Evolutionary conservation across 2,888 invertebrate genomes (phyloP).

Genomic region (Beris chalybata): DNA sequence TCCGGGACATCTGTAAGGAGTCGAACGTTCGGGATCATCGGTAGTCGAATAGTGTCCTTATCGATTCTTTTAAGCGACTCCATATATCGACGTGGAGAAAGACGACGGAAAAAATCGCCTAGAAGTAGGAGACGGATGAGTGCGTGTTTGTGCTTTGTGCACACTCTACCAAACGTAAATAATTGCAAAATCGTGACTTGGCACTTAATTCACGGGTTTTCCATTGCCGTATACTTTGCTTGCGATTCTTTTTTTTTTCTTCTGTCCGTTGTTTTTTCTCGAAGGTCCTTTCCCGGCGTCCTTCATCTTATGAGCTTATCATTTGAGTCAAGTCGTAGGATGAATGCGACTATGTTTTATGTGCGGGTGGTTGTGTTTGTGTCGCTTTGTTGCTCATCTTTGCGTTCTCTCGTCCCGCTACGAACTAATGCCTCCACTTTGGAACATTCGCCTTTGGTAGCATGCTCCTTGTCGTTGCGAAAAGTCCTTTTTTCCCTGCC

Average conservation of each 20-base stretch:
- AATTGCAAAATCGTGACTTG: constrained; percentile 42
- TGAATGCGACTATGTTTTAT: neutral
- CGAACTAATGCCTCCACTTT: too few species aligned
- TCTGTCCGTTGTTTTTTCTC: neutral
- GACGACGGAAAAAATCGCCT: too few species aligned
- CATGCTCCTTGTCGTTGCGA: neutral
- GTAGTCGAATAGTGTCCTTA: constrained; percentile 7
- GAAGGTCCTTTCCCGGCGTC: constrained; percentile 20
- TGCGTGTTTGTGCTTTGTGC: constrained; percentile 35
- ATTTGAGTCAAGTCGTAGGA: neutral
- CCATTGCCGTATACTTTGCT: neutral
- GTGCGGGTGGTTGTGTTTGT: neutral
- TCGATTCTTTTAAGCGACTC: constrained; percentile 2
- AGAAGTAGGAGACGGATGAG: neutral
- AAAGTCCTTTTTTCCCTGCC: neutral
- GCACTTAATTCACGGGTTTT: constrained; percentile 38
- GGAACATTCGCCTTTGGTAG: too few species aligned
- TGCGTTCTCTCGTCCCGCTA: too few species aligned
- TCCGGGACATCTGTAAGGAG: neutral
- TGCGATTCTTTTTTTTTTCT: neutral
- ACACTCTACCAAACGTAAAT: constrained; percentile 40
- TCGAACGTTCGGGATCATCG: neutral
- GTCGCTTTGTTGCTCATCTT: neutral
- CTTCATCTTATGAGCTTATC: constrained; percentile 19
- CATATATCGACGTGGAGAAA: neutral